Base-by-base conservation (phyloP, 2,888 invertebrate species). In the Pelosia muscerda region DNA sequence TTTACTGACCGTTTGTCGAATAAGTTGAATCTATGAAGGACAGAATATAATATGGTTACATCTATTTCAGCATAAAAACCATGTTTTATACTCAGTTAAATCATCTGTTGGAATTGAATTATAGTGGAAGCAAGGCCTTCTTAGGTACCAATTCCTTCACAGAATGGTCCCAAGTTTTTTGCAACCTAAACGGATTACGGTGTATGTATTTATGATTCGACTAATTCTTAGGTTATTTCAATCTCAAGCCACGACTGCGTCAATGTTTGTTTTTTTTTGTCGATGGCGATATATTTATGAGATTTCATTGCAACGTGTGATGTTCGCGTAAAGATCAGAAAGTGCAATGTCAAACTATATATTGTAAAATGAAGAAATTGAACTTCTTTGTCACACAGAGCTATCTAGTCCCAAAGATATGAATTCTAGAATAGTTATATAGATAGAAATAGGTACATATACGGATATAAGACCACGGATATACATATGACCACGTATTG, bases 401-500 rank as follows among this genome's bases (percentile, higher is more conserved):
- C 31, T 31, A 34, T 34, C 34, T 34, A 34, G 11, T 2, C 13
- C 3, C 34, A 34, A 34, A 34, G 34, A 11, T 13, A 13, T 13
- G 34, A 6, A 13, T 11, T 38, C 4, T 5, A 38, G 15, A 38
- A n/a, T 49, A 49, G n/a, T 15, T 42, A 42, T 42, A 49, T 8
- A 8, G 0, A 19, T 49, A 49, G 13, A 4, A 10, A 38, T 38
- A 38, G 3, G 3, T 28, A 28, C 38, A 15, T 38, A 38, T 38
- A 38, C 38, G 38, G 38, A 38, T n/a, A 49, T n/a, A 49, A n/a
- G n/a, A 49, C 19, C n/a, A 49, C n/a, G 49, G 49, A 49, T 49
- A 49, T 54, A 63, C 31, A 54, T 54, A 54, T 15, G 15, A 53
- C 53, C 26, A 31, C 19, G 49, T 55, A 58, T 26, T n/a, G 42